Base-by-base conservation (phyloP, 2,113 vertebrate genomes). In the Notarius quadriscutis region DNA sequence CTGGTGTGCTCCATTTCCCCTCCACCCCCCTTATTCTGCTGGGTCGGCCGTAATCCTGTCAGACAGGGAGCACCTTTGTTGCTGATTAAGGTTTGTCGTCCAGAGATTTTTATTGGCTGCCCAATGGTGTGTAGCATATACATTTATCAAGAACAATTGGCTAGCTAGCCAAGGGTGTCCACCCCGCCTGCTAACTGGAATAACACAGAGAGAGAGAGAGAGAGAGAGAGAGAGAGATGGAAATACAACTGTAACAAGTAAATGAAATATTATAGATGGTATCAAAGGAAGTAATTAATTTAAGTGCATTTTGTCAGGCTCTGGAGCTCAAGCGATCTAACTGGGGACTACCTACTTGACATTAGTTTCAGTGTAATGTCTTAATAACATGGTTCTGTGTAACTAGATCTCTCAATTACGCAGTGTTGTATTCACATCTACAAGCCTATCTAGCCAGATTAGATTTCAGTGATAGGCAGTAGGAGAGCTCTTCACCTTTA, bases 31-130 rank as follows among this genome's bases (percentile, higher is more conserved):
- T 85, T 53, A 5, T 84, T 89, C 85, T 92, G 86, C 87, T 84
- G 86, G 90, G 91, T 92, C 87, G 90, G 87, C 91, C 90, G 87
- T 88, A 72, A 89, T 86, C 81, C 78, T 57, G 86, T 88, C 87
- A 72, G 87, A 91, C 89, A 83, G 82, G 82, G 74, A 92, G 88
- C 87, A 90, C 90, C 89, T 92, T 90, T 89, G 89, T 92, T 91
- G 93, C 92, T 88, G 93, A 95, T 93, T 94, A 93, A 90, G 90
- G 92, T 90, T 92, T 92, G 91, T 90, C 92, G 89, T 88, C 89
- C 89, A 7, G 87, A 92, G 93, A 95, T 93, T 95, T 95, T 94
- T 94, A 96, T 95, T 94, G 94, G 94, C 92, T 90, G 92, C 89
- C 92, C 93, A 95, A 95, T 94, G 93, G 93, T 88, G 93, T 92